A percentile compares a stretch with the other conserved stretches of the same genome.
These are phyloP conservation scores for Actenoides lindsayi DNA, from an alignment of 2,113 vertebrate genomes.

Conservation along the genomic window DNA sequence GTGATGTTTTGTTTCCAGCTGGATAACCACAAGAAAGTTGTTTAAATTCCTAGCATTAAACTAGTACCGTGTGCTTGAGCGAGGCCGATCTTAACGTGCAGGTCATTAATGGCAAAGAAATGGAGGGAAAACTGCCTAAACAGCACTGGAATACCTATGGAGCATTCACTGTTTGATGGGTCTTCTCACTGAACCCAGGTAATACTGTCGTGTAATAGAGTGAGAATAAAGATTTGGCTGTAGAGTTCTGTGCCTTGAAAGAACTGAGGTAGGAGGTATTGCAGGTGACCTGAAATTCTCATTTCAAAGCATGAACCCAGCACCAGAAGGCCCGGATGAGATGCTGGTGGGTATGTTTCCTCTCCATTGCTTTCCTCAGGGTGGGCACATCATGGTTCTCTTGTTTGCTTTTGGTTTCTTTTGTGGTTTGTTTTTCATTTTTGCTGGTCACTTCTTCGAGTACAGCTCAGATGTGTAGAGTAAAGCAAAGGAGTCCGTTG, in stretches of 20 bases:
- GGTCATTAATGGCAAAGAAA: background rate
- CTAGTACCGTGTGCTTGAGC: background rate
- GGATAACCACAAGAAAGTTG: background rate
- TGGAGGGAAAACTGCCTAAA: background rate
- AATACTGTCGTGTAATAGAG: background rate
- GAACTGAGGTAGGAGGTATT: background rate
- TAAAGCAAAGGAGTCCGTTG: background rate
- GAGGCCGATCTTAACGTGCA: background rate
- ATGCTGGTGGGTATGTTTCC: slow-evolving; percentile 7
- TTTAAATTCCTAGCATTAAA: background rate
- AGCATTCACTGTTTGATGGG: background rate
- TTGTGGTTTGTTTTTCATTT: background rate
- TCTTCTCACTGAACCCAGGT: background rate
- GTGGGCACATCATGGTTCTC: background rate
- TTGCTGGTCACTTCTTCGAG: background rate
- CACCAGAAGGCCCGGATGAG: background rate
- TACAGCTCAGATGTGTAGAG: background rate
- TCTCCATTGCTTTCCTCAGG: slow-evolving; percentile 24
- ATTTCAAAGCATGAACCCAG: background rate
- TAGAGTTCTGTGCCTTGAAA: background rate
- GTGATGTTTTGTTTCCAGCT: background rate
- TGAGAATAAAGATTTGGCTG: background rate
- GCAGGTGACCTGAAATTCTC: background rate
- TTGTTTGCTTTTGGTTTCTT: background rate
- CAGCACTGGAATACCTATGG: background rate